A percentile compares a stretch with the other conserved stretches of the same genome.
Evolutionary conservation across 1,140 invertebrate genomes (phyloP).

Genomic region (Pseudomyrmex flavicornis): DNA sequence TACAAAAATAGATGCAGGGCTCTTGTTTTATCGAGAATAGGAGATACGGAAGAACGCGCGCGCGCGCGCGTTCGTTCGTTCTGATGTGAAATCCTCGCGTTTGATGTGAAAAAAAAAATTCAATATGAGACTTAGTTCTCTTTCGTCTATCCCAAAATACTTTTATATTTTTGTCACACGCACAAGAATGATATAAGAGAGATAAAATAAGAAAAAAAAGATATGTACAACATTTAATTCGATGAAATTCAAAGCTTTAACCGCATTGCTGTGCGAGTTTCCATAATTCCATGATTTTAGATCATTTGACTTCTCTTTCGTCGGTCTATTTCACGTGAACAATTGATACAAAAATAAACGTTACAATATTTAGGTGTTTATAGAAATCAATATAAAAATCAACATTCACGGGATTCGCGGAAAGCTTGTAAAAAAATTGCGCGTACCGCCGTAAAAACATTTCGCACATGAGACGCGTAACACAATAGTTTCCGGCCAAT

Average conservation of each 20-base stretch:
- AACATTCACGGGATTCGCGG: neutral
- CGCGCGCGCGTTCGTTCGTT: too few species aligned
- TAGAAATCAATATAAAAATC: neutral
- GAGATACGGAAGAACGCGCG: neutral
- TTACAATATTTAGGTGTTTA: neutral
- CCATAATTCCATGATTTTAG: neutral
- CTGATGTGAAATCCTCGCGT: too few species aligned
- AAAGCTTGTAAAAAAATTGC: neutral
- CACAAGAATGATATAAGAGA: neutral
- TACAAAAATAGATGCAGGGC: conserved; percentile 2
- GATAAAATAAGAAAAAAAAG: neutral
- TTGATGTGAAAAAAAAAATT: too few species aligned
- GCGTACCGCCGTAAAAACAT: too few species aligned
- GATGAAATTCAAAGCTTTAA: neutral
- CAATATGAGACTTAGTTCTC: too few species aligned
- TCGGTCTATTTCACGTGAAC: neutral
- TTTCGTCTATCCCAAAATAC: too few species aligned
- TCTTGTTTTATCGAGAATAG: neutral
- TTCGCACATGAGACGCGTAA: too few species aligned
- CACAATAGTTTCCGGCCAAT: too few species aligned
- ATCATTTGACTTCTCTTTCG: neutral
- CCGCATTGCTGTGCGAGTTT: neutral
- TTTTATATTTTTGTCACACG: too few species aligned
- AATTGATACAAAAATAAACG: neutral
- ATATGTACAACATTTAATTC: neutral